phyloP scores from a whole-genome alignment of 2,113 vertebrate genomes.

The Clinocottus analis region DNA sequence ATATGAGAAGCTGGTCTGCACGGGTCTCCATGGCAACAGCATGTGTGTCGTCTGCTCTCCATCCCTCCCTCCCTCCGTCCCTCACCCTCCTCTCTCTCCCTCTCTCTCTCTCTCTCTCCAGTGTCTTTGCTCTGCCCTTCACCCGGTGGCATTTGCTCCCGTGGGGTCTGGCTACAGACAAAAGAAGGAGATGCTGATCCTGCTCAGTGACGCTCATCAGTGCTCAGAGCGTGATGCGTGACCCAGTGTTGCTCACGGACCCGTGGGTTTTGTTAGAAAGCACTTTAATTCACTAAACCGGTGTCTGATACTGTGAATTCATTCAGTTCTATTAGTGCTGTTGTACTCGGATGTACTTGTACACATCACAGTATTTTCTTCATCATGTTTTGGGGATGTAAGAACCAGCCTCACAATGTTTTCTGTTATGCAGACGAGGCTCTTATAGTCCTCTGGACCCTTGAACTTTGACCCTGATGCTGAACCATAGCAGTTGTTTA shows the following conservation, averaged over 20 bases:
- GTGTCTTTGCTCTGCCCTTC: constrained; percentile 66
- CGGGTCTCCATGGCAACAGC: constrained; percentile 78
- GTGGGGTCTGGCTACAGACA: constrained; percentile 58
- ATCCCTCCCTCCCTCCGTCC: not conserved
- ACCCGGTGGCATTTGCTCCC: constrained; percentile 60
- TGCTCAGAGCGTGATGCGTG: constrained; percentile 11
- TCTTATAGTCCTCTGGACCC: too few relatives aligned
- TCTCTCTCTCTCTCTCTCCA: constrained; percentile 5
- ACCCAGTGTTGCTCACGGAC: constrained; percentile 15
- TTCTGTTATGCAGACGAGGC: too few relatives aligned
- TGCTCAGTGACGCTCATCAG: constrained; percentile 55
- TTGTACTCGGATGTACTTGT: not conserved
- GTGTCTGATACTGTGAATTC: not conserved
- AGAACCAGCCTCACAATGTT: too few relatives aligned
- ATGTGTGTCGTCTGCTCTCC: constrained; percentile 51
- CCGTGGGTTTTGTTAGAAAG: not conserved
- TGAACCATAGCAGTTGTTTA: too few relatives aligned
- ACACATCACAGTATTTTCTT: not conserved
- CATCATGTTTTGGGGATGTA: not conserved
- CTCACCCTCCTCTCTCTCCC: not conserved
- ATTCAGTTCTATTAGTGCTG: not conserved
- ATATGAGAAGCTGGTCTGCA: constrained; percentile 59
- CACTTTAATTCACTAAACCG: constrained; percentile 8
- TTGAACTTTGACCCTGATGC: too few relatives aligned
- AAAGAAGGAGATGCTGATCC: constrained; percentile 73